Evolutionary conservation across 2,113 vertebrate species (phyloP).

Genomic region (Phylloscopus whistleri): DNA sequence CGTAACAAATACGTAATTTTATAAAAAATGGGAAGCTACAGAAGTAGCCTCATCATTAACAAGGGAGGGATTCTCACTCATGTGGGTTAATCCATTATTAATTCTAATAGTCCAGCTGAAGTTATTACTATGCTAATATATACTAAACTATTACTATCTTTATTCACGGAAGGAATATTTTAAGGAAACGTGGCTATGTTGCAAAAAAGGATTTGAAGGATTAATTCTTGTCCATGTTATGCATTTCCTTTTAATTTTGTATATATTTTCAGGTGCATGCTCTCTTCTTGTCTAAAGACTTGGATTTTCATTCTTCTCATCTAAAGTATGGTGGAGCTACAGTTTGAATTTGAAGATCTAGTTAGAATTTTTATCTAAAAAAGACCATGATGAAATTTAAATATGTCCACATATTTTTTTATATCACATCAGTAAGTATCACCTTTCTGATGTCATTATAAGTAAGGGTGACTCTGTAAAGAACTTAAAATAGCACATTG

Average conservation of each 20-base stretch:
- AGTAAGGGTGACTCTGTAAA: neutral
- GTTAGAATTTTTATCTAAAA: slow-evolving; percentile 42
- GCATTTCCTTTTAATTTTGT: neutral
- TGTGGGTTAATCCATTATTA: neutral
- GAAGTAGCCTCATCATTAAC: neutral
- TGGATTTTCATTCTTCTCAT: neutral
- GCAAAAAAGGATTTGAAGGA: neutral
- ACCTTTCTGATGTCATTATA: neutral
- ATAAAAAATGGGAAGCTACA: neutral
- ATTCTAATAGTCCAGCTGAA: slow-evolving; percentile 26
- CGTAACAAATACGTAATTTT: neutral
- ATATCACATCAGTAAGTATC: neutral
- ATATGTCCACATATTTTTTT: neutral
- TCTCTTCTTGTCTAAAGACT: neutral
- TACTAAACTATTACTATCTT: slow-evolving; percentile 19
- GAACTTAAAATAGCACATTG: slow-evolving; percentile 13
- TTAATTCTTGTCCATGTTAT: neutral
- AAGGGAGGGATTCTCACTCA: slow-evolving; percentile 15
- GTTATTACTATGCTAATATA: slow-evolving; percentile 35
- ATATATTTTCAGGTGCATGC: neutral
- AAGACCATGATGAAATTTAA: slow-evolving; percentile 20
- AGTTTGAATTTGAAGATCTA: neutral
- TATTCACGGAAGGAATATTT: neutral
- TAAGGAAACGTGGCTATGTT: neutral
- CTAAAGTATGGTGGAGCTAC: neutral